phyloP scores from a whole-genome alignment of 2,888 invertebrate species.

The Ophion slaviceki region DNA sequence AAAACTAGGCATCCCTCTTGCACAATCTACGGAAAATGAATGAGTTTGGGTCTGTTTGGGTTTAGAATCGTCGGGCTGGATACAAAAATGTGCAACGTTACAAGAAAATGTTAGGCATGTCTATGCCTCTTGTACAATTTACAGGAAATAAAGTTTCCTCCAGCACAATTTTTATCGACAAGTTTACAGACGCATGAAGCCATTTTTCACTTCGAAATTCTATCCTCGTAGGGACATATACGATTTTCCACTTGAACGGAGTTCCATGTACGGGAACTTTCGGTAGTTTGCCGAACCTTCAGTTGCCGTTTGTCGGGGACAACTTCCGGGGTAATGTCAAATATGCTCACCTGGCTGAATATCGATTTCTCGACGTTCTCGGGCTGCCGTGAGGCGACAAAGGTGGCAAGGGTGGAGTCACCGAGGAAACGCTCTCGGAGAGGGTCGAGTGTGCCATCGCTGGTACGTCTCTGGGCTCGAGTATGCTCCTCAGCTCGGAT shows the following conservation, averaged over 20 bases:
- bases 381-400: slow-evolving; percentile 88
- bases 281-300: background rate
- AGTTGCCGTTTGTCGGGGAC: background rate
- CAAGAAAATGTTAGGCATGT: no score
- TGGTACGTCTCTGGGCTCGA: slow-evolving; percentile 89
- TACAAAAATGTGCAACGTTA: no score
- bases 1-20: background rate
- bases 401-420: slow-evolving; percentile 92
- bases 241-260: background rate
- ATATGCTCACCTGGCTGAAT: slow-evolving; percentile 78
- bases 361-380: slow-evolving; percentile 80
- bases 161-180: background rate
- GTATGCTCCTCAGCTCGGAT: slow-evolving; percentile 90
- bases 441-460: slow-evolving; percentile 88
- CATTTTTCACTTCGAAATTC: background rate
- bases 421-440: slow-evolving; percentile 88
- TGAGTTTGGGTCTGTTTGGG: background rate
- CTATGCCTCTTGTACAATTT: background rate
- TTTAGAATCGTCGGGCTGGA: background rate
- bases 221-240: background rate
- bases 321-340: slow-evolving; percentile 52
- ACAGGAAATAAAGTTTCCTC: background rate
- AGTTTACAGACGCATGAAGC: background rate
- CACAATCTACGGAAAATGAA: background rate
- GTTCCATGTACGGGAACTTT: background rate